phyloP scores from a whole-genome alignment of 2,113 vertebrate species.

The Dipodomys merriami region DNA sequence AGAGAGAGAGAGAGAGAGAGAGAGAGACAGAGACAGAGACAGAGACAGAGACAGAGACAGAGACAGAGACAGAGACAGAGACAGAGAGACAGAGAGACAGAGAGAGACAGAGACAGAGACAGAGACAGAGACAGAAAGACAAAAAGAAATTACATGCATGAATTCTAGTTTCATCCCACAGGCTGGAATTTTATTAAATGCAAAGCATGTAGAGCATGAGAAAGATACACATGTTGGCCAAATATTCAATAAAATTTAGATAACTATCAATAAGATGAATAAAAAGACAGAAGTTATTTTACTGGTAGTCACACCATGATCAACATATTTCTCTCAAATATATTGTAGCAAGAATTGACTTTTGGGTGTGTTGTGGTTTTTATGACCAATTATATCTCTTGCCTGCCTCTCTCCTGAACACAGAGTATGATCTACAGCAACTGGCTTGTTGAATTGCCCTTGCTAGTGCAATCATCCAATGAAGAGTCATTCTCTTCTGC shows the following conservation, averaged over 20 bases:
- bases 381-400: background rate
- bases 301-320: background rate
- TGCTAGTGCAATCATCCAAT: background rate
- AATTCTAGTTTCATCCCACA: background rate
- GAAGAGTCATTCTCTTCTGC: background rate
- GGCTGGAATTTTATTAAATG: background rate
- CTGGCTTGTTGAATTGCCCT: background rate
- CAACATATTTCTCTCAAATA: background rate
- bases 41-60: too few relatives aligned
- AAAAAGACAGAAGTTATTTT: background rate
- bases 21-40: too few relatives aligned
- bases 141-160: background rate
- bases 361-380: background rate
- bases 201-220: background rate
- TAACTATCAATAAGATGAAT: background rate
- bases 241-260: background rate
- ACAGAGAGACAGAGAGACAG: too few relatives aligned
- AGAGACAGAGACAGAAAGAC: too few relatives aligned
- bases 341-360: background rate
- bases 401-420: rapidly evolving
- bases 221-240: too few relatives aligned
- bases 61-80: too few relatives aligned
- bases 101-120: too few relatives aligned
- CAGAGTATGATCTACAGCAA: background rate
- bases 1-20: too few relatives aligned